Evolutionary conservation across 2,888 invertebrate genomes (phyloP).

Genomic region (Pyrrhia umbra): DNA sequence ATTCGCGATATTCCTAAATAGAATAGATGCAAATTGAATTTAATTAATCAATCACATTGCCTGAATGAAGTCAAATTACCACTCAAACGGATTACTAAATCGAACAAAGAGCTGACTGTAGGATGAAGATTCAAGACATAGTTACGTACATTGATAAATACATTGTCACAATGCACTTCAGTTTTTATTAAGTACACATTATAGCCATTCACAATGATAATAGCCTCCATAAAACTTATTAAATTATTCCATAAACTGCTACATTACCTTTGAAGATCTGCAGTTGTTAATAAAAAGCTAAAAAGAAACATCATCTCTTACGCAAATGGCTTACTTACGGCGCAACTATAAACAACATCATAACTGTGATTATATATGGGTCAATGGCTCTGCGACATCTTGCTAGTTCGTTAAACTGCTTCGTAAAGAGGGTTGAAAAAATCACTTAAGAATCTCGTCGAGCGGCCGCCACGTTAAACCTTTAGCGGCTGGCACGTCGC

Average conservation of each 20-base stretch:
- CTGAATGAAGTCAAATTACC: conserved; percentile 60
- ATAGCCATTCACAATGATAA: conserved; percentile 13
- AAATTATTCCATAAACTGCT: conserved; percentile 50
- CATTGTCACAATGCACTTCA: conserved; percentile 4
- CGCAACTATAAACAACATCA: conserved; percentile 77
- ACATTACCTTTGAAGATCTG: conserved; percentile 60
- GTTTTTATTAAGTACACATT: not conserved
- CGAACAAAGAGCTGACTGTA: conserved; percentile 50
- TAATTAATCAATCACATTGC: conserved; percentile 61
- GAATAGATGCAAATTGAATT: conserved; percentile 52
- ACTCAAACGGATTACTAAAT: conserved; percentile 52
- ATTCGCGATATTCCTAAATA: conserved; percentile 33
- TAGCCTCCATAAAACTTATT: conserved; percentile 44
- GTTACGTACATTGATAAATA: conserved; percentile 28
- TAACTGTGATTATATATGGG: conserved; percentile 84
- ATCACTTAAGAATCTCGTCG: conserved; percentile 85
- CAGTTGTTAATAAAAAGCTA: conserved; percentile 56
- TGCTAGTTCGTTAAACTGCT: conserved; percentile 85
- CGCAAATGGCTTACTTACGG: conserved; percentile 75
- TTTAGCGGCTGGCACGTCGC: conserved; percentile 84
- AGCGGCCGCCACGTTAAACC: conserved; percentile 82
- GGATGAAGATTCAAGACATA: conserved; percentile 41
- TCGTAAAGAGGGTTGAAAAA: conserved; percentile 80
- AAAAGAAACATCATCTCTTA: conserved; percentile 69
- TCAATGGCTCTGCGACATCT: conserved; percentile 84